Percentiles rank a stretch among this genome's conserved stretches.
Conservation (phyloP, 2,113 vertebrate genomes). For the Poeciliopsis prolifica region DNA sequence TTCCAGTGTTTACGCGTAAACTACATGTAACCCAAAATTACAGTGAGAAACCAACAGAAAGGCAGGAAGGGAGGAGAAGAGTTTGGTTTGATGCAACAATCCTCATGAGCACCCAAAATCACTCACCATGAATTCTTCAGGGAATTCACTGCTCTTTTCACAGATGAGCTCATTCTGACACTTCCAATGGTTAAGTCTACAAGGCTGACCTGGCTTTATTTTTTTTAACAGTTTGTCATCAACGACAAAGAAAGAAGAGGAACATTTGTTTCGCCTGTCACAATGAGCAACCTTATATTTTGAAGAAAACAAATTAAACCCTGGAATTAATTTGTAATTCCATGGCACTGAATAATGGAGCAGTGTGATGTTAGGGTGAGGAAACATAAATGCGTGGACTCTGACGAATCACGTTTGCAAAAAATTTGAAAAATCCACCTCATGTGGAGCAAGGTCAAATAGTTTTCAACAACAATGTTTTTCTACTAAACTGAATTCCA, state of each 20-base stretch:
- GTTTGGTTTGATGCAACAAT: neutral
- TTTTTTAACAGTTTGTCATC: neutral
- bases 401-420: neutral
- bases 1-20: neutral
- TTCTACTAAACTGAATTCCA: no score
- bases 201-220: neutral
- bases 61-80: neutral
- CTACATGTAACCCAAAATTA: neutral
- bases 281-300: neutral
- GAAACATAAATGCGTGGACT: neutral
- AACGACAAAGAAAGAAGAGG: neutral
- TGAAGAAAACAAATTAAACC: no score
- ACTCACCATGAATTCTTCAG: slow-evolving; percentile 3
- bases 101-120: neutral
- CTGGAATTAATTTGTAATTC: neutral
- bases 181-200: neutral
- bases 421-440: neutral
- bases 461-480: no score
- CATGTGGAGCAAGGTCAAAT: no score
- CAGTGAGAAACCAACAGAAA: slow-evolving; percentile 1
- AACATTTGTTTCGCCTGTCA: neutral
- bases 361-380: neutral
- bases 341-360: neutral
- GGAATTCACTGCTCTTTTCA: neutral
- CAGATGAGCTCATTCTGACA: slow-evolving; percentile 5